Base-by-base conservation (phyloP, 2,797 vertebrate species). In the Crenuchus spilurus region DNA sequence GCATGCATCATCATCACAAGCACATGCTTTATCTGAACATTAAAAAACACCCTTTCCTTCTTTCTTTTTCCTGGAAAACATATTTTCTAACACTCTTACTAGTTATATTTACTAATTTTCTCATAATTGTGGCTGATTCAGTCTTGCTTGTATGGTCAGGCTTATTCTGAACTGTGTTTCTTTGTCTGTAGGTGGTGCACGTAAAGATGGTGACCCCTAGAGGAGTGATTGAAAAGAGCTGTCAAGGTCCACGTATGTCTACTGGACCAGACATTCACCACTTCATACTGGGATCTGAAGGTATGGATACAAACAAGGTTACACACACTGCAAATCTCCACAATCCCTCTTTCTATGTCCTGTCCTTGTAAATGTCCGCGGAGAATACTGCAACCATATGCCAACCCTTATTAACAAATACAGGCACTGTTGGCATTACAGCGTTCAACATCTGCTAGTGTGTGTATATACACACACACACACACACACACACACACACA, bases 241-340 rank as follows among this genome's bases (percentile, higher is more conserved):
- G 95, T 87, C 96, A 97, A 90, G 97, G 94, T 76, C 98, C 98
- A 44, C 94, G 97, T 80, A 96, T 96, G 95, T 99, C 98, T 84
- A 96, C 94, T 0, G 98, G 98, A 76, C 98, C 98, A 0, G 98
- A 99, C 83, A 91, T 99, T 80, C 95, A 99, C 91, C 97, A 99
- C 91, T 98, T 99, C 91, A 98, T 99, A 88, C 89, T 99, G 94
- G 98, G 98, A 87, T 99, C 98, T 67, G 98, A 99, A 95, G 98
- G 98, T 99, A 92, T 54, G 37, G 9, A 42, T 52, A 16, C 24
- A 18, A 14, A 8, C 11, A 51, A 48, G n/a, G n/a, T 2, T n/a
- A 35, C 46, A 49, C 14, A 46, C 39, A 31, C 46, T n/a, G 62
- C 46, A 62, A 33, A 52, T 46, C 42, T 39, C 10, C 26, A 26